A percentile compares a stretch with the other conserved stretches of the same genome.
Conservation (phyloP, 92 coral and sea anemone genomes). For the Galaxea fascicularis region DNA sequence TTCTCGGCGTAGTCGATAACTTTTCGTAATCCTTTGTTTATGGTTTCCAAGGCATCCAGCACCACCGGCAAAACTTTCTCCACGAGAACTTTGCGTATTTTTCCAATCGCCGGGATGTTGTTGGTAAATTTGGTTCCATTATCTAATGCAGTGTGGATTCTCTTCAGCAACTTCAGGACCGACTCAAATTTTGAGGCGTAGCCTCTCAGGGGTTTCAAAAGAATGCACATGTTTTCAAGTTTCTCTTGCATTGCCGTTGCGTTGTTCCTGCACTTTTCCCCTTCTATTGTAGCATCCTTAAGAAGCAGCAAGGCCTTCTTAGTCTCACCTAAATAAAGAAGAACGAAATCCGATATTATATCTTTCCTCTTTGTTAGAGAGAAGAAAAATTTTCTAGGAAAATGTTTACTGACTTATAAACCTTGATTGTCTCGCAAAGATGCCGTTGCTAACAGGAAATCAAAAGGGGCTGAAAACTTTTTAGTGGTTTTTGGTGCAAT, state of each 20-base stretch:
- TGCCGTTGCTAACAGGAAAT: too few relatives aligned
- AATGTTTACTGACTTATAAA: too few relatives aligned
- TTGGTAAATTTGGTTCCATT: conserved; percentile 11
- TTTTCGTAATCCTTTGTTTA: conserved; percentile 8
- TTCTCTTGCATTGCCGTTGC: conserved; percentile 10
- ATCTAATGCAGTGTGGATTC: conserved; percentile 13
- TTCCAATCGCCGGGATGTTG: conserved; percentile 11
- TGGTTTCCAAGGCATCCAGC: conserved; percentile 10
- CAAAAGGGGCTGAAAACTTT: too few relatives aligned
- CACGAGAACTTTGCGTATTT: conserved; percentile 13
- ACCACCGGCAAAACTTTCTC: conserved; percentile 18
- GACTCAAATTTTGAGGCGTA: not conserved
- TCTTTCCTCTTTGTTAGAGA: not conserved
- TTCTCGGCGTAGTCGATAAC: conserved; percentile 24
- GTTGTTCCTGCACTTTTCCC: conserved; percentile 9
- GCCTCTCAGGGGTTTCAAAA: conserved; percentile 15
- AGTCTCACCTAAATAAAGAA: conserved; percentile 13
- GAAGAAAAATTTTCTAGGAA: too few relatives aligned
- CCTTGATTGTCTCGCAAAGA: too few relatives aligned
- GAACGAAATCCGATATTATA: not conserved
- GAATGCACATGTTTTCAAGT: conserved; percentile 6
- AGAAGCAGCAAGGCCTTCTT: not conserved
- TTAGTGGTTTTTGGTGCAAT: too few relatives aligned
- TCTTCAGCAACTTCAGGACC: conserved; percentile 12
- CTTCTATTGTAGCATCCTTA: not conserved